Conservation (phyloP, 2,113 vertebrate species). For the Semicossyphus pulcher region DNA sequence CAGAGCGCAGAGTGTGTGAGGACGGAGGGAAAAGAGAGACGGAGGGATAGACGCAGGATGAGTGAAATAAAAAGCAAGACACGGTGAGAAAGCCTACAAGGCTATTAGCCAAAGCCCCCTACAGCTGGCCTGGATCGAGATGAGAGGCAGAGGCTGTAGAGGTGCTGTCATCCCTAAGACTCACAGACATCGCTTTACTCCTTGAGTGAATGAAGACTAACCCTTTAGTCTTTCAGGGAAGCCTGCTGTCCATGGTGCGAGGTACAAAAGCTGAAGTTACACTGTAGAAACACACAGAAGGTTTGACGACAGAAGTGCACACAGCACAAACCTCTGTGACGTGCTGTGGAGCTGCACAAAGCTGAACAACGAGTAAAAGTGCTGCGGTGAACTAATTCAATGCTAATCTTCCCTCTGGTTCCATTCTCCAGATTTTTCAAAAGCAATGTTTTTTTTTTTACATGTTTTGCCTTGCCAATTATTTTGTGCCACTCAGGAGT, state of each 20-base stretch:
- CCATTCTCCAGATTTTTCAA: slow-evolving; percentile 29
- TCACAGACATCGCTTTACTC: slow-evolving; percentile 55
- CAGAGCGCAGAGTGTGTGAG: neutral
- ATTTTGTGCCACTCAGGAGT: slow-evolving; percentile 61
- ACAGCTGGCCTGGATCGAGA: slow-evolving; percentile 51
- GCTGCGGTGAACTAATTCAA: slow-evolving; percentile 32
- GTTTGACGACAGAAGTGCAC: slow-evolving; percentile 2
- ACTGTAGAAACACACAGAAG: slow-evolving; percentile 23
- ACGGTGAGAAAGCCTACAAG: slow-evolving; percentile 40
- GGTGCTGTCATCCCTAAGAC: slow-evolving; percentile 61
- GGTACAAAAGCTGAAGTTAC: slow-evolving; percentile 29
- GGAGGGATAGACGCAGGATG: slow-evolving; percentile 19
- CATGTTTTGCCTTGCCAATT: slow-evolving; percentile 56
- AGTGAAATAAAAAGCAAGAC: slow-evolving; percentile 53
- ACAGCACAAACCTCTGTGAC: neutral
- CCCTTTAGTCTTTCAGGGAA: slow-evolving; percentile 45
- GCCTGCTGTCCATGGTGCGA: slow-evolving; percentile 24
- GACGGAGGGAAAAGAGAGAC: slow-evolving; percentile 36
- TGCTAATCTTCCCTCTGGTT: slow-evolving; percentile 19
- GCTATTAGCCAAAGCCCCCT: slow-evolving; percentile 59
- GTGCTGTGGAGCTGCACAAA: neutral
- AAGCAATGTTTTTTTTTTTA: slow-evolving; percentile 35
- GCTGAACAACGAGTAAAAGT: slow-evolving; percentile 5
- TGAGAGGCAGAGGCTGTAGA: slow-evolving; percentile 47
- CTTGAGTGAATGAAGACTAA: slow-evolving; percentile 35